Evolutionary conservation across 2,888 invertebrate genomes (phyloP), one percentile per base, ranked within the genome.

Genomic region (Lucinisca nassula): DNA sequence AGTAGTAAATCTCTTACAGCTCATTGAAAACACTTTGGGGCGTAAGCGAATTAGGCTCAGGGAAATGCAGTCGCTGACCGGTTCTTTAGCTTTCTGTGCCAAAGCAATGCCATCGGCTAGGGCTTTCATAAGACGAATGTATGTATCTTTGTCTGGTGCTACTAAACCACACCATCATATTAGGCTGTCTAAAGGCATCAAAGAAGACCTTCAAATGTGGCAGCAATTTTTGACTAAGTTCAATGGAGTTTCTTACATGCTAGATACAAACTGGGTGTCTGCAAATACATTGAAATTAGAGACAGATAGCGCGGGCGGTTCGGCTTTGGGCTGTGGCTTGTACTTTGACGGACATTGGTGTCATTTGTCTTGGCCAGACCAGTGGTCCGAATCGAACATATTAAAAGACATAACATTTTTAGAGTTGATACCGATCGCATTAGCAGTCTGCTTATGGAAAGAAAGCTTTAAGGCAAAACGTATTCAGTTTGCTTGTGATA

Each of bases 251-350:
- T 6, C 17, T 21, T 45, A 10, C 6, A 40, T 81, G 38, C 51
- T 30, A n/a, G 74, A 83, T 1, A 24, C 21, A 14, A 17, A 27
- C 3, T 87, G 86, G 86, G 38, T 17, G 6, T 8, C 32, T 35
- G 70, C 32, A 49, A 24, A 37, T 24, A 40, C 45, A 12, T 49
- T 85, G 35, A 17, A 80, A 49, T 45, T 85, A 3, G 82, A 24
- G 55, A 82, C 88, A 0, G 84, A 88, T 74, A 78, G 75, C 75
- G 61, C 85, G n/a, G 85, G 81, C 8, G 55, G 61, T 49, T 10
- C 10, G n/a, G 24, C n/a, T 2, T 40, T 35, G 14, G 78, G 74
- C 14, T 83, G 76, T 40, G 77, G 77, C 12, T 49, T 45, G 21
- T 37, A 27, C n/a, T 82, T 67, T 35, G 45, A 6, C 21, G 38